A percentile compares a stretch with the other conserved stretches of the same genome.
These are phyloP conservation scores for Pterocles orientalis DNA, from an alignment of 2,113 vertebrate species.

Conservation along the genomic window DNA sequence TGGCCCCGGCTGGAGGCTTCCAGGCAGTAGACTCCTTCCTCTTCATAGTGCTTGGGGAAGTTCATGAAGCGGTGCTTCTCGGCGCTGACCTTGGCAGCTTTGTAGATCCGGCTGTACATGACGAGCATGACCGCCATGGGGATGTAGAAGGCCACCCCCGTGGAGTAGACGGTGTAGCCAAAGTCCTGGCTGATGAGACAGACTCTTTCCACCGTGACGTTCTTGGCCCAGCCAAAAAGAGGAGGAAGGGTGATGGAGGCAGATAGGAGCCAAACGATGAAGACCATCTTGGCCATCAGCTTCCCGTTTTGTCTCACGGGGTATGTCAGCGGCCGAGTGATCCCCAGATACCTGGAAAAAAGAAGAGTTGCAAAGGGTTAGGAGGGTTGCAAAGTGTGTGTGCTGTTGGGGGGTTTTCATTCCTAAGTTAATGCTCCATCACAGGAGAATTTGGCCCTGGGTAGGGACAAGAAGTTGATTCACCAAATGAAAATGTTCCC, in stretches of 20 bases:
- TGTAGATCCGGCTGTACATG: conserved; percentile 79
- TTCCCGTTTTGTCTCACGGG: conserved; percentile 75
- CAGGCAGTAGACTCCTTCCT: conserved; percentile 60
- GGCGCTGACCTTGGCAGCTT: conserved; percentile 73
- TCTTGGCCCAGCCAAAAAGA: conserved; percentile 78
- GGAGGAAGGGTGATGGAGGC: conserved; percentile 78
- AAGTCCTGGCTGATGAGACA: conserved; percentile 82
- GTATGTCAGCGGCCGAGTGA: conserved; percentile 73
- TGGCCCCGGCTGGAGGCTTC: conserved; percentile 50
- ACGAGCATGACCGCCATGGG: conserved; percentile 78
- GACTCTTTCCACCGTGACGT: conserved; percentile 69
- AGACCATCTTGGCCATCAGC: conserved; percentile 80
- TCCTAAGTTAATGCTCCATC: not conserved
- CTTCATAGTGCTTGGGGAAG: conserved; percentile 60
- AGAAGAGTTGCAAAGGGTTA: not conserved
- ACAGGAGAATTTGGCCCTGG: not conserved
- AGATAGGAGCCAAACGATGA: conserved; percentile 76
- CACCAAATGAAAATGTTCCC: fast-evolving
- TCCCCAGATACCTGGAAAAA: conserved; percentile 72
- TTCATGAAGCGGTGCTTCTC: conserved; percentile 77
- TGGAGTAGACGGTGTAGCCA: conserved; percentile 79
- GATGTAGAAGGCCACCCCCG: conserved; percentile 78
- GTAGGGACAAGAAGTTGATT: not conserved
- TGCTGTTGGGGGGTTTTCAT: not conserved
- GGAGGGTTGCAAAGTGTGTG: not conserved